These are phyloP conservation scores for Bombus affinis DNA, from an alignment of 1,140 invertebrate species.

Conservation along the genomic window DNA sequence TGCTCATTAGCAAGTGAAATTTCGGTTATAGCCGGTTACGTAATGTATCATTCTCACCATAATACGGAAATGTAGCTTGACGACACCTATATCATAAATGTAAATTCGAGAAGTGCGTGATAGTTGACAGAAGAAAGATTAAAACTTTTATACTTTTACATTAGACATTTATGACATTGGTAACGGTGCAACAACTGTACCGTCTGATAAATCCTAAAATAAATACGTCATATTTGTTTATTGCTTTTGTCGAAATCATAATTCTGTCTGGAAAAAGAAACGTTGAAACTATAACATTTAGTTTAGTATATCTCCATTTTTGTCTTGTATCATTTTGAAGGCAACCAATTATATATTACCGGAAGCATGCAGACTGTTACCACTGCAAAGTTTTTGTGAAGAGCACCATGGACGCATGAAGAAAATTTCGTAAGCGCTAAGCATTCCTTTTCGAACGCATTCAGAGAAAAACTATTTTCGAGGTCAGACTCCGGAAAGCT, in stretches of 20 bases:
- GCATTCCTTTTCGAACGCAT: conserved; percentile 20
- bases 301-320: neutral
- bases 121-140: too few species aligned
- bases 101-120: too few species aligned
- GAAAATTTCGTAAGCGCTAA: conserved; percentile 38
- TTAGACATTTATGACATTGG: too few species aligned
- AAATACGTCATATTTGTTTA: too few species aligned
- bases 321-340: neutral
- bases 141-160: too few species aligned
- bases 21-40: neutral
- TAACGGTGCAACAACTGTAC: too few species aligned
- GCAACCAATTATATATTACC: neutral
- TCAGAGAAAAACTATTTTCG: conserved; percentile 41
- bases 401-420: conserved; percentile 54
- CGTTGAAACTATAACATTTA: too few species aligned
- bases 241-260: too few species aligned
- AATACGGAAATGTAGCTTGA: neutral
- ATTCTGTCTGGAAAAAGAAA: too few species aligned
- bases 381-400: conserved; percentile 22
- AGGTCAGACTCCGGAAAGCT: conserved; percentile 49
- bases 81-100: too few species aligned
- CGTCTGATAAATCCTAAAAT: too few species aligned
- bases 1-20: neutral
- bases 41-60: neutral
- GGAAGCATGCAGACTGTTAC: neutral